Evolutionary conservation across 2,113 vertebrate genomes (phyloP).

Genomic region (Nematolebias whitei): DNA sequence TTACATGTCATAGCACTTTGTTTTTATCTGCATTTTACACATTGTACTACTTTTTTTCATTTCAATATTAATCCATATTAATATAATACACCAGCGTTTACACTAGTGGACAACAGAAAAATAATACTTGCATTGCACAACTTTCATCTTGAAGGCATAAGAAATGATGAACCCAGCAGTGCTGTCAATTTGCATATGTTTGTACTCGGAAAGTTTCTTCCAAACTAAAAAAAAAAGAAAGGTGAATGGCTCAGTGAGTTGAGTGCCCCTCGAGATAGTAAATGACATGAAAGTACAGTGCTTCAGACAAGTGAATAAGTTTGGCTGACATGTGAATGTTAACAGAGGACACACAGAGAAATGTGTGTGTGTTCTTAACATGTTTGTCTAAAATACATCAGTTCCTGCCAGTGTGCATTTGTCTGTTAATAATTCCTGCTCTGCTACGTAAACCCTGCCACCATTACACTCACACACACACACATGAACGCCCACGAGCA

Average conservation of each 20-base stretch:
- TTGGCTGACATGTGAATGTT: conserved; percentile 32
- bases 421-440: conserved; percentile 17
- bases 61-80: too few relatives aligned
- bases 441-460: background rate
- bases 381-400: conserved; percentile 34
- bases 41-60: too few relatives aligned
- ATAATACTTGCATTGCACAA: background rate
- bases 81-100: too few relatives aligned
- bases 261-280: conserved; percentile 35
- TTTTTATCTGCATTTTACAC: too few relatives aligned
- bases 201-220: conserved; percentile 35
- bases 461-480: background rate
- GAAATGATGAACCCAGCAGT: background rate
- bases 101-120: background rate
- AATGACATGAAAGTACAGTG: conserved; percentile 66
- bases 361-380: background rate
- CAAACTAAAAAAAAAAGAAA: conserved; percentile 13
- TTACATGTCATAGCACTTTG: too few relatives aligned
- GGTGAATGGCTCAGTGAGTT: conserved; percentile 20
- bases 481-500: background rate
- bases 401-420: conserved; percentile 26
- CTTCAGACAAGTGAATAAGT: conserved; percentile 56
- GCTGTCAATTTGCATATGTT: conserved; percentile 15
- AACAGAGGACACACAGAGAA: conserved; percentile 28
- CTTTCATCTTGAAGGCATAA: conserved; percentile 7